These are phyloP conservation scores for Melikaiella ostensackeni DNA, from an alignment of 2,888 invertebrate species.

Conservation along the genomic window DNA sequence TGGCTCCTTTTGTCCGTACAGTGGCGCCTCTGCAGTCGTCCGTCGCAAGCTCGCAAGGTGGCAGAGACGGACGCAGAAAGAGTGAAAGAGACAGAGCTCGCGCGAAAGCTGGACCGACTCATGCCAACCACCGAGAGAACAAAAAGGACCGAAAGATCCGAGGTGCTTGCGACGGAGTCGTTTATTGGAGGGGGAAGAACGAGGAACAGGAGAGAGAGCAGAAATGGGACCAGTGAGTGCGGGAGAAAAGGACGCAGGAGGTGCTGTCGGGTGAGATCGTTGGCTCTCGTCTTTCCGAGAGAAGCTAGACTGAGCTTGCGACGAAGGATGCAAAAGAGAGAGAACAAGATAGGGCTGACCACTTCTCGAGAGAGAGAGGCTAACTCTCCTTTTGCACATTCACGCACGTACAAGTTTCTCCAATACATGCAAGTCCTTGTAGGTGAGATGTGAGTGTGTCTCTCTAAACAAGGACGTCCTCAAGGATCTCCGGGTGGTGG, in stretches of 20 bases:
- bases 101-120: not conserved
- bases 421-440: conserved; percentile 19
- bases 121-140: conserved; percentile 34
- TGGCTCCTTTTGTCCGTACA: conserved; percentile 71
- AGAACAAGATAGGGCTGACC: conserved; percentile 37
- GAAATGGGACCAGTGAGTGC: conserved; percentile 23
- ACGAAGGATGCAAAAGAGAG: conserved; percentile 3
- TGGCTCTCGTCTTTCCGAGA: conserved; percentile 6
- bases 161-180: conserved; percentile 57
- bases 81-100: conserved; percentile 48
- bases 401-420: conserved; percentile 17
- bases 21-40: conserved; percentile 72
- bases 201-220: conserved; percentile 53
- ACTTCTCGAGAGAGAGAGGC: conserved; percentile 41
- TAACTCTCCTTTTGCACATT: conserved; percentile 45
- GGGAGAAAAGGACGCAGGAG: conserved; percentile 18
- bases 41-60: conserved; percentile 67
- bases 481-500: conserved; percentile 47
- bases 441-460: conserved; percentile 43
- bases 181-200: conserved; percentile 56
- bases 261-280: not conserved
- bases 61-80: conserved; percentile 46
- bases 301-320: conserved; percentile 17
- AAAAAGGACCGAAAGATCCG: conserved; percentile 44
- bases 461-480: conserved; percentile 50